Base-by-base conservation (phyloP, 2,113 vertebrate genomes). In the Salminus brasiliensis region DNA sequence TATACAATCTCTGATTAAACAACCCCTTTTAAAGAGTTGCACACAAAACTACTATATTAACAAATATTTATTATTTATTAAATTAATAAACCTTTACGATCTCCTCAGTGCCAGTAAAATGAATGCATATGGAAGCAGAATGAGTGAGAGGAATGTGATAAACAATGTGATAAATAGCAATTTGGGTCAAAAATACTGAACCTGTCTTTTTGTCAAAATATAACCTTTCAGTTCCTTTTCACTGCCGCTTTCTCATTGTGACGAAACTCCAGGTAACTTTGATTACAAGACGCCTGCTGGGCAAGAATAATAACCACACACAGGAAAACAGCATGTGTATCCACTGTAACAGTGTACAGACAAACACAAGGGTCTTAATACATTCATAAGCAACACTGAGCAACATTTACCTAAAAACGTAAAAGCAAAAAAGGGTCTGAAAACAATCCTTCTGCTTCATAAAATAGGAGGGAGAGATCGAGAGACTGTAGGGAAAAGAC, bases 391-490 rank as follows among this genome's bases (percentile, higher is more conserved):
- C 52, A 55, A 55, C 16, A 29, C 30, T 15, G 47, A 76, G 62
- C 47, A 67, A 76, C 74, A 57, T 68, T 68, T 30, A 57, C 49
- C 29, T n/a, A 77, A 57, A 32, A 62, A n/a, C n/a, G n/a, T n/a
- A n/a, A n/a, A 67, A 45, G 16, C 34, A 16, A 12, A 49, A 62
- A 76, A n/a, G 60, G 34, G 45, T 23, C n/a, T 55, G 34, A 67
- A 62, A 39, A 21, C 65, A 71, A 36, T 4, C 39, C 49, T 60
- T 78, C 57, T 47, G 67, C 49, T 47, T n/a, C 59, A 78, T 70
- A 45, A 49, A 59, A 41, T 60, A 57, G 39, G 43, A 63, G 68
- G 55, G 68, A 49, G 29, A 49, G 27, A 63, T 11, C 21, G 32
- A 32, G 32, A 57, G 47, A 30, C 25, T 60, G 12, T 29, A 60